A percentile compares a stretch with the other conserved stretches of the same genome.
phyloP scores from a whole-genome alignment of 2,113 vertebrate species.

The Struthio camelus region DNA sequence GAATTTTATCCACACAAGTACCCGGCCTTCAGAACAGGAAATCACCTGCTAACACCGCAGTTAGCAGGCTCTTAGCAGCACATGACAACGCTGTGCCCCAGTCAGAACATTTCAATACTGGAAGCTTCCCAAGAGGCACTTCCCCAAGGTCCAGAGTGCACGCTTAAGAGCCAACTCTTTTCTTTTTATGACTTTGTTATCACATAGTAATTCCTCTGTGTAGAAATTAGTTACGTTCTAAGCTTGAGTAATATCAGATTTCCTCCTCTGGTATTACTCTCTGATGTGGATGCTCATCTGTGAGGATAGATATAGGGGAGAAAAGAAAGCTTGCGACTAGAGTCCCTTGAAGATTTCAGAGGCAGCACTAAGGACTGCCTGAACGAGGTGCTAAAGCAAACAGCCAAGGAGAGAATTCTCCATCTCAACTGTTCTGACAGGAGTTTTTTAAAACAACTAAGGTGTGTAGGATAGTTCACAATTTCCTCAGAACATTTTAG shows the following conservation, averaged over 20 bases:
- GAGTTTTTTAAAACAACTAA: neutral
- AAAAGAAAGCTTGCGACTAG: neutral
- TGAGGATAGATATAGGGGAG: neutral
- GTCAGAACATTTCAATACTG: neutral
- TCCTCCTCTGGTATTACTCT: neutral
- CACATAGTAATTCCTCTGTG: neutral
- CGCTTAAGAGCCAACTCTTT: neutral
- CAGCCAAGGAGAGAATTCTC: neutral
- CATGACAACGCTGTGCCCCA: rapidly evolving
- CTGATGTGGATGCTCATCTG: neutral
- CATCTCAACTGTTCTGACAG: neutral
- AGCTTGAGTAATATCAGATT: neutral
- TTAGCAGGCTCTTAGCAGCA: neutral
- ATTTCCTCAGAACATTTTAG: neutral
- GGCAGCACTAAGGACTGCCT: neutral
- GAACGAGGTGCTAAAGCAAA: neutral
- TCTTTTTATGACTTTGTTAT: neutral
- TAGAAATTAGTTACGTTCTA: neutral
- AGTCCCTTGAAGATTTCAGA: neutral
- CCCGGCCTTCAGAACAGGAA: neutral
- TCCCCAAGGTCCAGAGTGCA: neutral
- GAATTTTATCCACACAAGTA: neutral
- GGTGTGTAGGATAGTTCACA: neutral
- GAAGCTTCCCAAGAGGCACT: neutral
- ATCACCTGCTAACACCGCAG: neutral